Base-by-base conservation (phyloP, 1,140 invertebrate genomes). In the Euwallacea similis region DNA sequence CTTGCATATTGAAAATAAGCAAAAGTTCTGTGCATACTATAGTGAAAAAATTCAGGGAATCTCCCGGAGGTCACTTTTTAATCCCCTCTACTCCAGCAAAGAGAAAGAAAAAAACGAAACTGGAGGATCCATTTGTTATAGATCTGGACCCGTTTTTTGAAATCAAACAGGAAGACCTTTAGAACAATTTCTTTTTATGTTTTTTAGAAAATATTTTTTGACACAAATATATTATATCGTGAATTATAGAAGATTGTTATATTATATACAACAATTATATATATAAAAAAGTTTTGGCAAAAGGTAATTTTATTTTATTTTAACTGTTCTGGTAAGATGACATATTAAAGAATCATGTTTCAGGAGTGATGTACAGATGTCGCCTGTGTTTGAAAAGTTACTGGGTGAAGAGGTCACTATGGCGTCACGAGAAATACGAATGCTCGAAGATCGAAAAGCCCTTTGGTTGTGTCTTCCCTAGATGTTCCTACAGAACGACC, bases 401-500 rank as follows among this genome's bases (percentile, higher is more conserved):
- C 61, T 74, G 66, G 58, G 82, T 84, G 72, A 85, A 84, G 77
- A 83, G 82, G 69, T 84, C 83, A 6, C 83, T 84, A 71, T 79
- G 82, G 71, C 78, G 83, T 47, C 84, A 85, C 58, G 76, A 83
- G 8, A 84, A 82, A 0, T 84, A 84, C 56, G 84, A 85, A 73
- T 85, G 84, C 66, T 81, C 77, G 54, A 75, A 72, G n/a, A 78
- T 78, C 74, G 84, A 86, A 2, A 68, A 68, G 21, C 80, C 82
- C 3, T 84, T 85, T 69, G 76, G 84, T 59, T 87, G 88, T 76
- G 83, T 41, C 11, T 72, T 72, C 63, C 64, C 82, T 7, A 82
- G 85, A 74, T 88, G 87, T 61, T 76, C 82, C 2, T 86, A 88
- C 73, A 83, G 83, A 72, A 83, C 86, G 4, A 83, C 85, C 7